Base-by-base conservation (phyloP, 2,888 invertebrate genomes). In the Myathropa florea region DNA sequence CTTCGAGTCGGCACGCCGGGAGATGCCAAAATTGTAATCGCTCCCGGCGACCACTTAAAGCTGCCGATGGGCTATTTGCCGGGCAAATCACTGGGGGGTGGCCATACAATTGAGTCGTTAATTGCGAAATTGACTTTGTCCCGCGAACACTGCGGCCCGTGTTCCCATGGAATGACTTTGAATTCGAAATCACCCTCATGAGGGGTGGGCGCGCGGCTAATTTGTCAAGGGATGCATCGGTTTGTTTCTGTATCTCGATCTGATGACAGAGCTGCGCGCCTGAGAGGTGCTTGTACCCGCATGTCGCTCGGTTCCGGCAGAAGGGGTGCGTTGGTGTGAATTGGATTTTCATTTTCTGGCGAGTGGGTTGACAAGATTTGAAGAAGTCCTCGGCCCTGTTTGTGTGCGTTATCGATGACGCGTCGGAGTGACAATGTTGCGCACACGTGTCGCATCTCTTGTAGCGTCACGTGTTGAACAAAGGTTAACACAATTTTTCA, bases 211-310 rank as follows among this genome's bases (percentile, higher is more conserved):
- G 28, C 65, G 26, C 26, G 83, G 86, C 86, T 77, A 86, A 86
- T 86, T 86, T 86, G 86, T 86, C 86, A 86, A 75, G 86, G 78
- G 86, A 86, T 82, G 83, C 78, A 83, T 86, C 83, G 78, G 82
- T 86, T 83, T 86, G 83, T 86, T 83, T 46, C 9, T 73, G 75
- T 78, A 83, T 86, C 83, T 73, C 36, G 86, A 83, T 83, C 59
- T 65, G 82, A 78, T 86, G 78, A n/a, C n/a, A 82, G 82, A 85
- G 3, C 24, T 57, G 59, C 18, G 77, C 57, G 36, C 57, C 3
- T 14, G 24, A 57, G 14, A 4, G 46, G 46, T 46, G 18, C 46
- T 46, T 46, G 46, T 46, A 18, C 46, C 46, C 46, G 46, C 46
- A 46, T 46, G 18, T n/a, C 18, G 46, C 7, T 46, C 46, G 46